phyloP scores from a whole-genome alignment of 2,113 vertebrate species.

The Serinus canaria region DNA sequence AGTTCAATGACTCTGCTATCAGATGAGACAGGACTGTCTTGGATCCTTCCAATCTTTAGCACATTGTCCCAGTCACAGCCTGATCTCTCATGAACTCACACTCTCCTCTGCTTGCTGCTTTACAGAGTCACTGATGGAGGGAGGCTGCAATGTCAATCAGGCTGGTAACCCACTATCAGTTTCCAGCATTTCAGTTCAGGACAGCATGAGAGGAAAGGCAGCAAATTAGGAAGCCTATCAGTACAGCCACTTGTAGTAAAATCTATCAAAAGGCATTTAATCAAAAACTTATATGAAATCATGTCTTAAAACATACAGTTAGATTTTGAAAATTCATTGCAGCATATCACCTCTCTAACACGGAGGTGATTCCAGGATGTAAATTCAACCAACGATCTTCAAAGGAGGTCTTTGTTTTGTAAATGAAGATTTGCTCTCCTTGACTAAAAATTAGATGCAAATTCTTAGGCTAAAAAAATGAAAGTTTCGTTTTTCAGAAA shows the following conservation, averaged over 20 bases:
- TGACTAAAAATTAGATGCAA: not conserved
- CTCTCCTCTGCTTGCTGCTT: not conserved
- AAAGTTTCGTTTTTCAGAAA: not conserved
- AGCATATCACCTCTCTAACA: not conserved
- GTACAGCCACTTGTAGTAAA: not conserved
- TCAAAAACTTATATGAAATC: not conserved
- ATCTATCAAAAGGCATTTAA: not conserved
- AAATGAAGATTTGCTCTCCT: not conserved
- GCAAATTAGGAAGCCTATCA: not conserved
- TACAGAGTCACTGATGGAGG: not conserved
- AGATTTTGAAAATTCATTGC: not conserved
- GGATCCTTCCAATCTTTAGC: not conserved
- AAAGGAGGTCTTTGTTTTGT: not conserved
- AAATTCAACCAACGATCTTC: not conserved
- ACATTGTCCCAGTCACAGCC: not conserved
- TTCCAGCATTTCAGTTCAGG: not conserved
- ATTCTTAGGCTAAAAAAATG: not conserved
- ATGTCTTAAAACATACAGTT: not conserved
- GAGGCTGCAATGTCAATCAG: not conserved
- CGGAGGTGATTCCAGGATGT: not conserved
- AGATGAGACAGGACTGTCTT: not conserved
- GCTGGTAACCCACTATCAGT: not conserved
- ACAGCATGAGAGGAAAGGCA: not conserved
- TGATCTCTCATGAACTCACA: accelerated
- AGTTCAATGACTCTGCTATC: not conserved